Evolutionary conservation across 35 echinoderm and acorn worm species (phyloP).

Genomic region (Ptychodera flava): DNA sequence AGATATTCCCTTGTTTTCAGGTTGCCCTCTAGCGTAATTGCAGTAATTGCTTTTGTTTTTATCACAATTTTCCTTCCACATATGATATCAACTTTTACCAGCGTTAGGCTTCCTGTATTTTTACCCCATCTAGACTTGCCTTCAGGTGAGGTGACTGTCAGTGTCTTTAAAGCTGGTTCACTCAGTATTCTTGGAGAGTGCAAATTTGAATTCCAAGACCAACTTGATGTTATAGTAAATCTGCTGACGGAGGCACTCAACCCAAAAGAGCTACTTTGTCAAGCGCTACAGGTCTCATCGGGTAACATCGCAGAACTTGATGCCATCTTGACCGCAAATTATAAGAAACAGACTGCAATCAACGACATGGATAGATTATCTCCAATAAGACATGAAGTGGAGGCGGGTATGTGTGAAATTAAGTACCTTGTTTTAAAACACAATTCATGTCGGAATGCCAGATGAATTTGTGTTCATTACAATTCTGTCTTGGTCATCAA

Average conservation of each 20-base stretch:
- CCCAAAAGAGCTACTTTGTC: neutral
- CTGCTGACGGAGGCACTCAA: neutral
- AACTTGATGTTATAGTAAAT: neutral
- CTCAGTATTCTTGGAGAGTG: neutral
- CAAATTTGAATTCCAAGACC: neutral
- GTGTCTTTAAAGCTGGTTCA: neutral
- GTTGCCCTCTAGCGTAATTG: too few species aligned
- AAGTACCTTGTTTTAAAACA: too few species aligned
- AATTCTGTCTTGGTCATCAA: too few species aligned
- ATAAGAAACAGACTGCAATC: neutral
- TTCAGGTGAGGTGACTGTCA: neutral
- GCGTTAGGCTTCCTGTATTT: too few species aligned
- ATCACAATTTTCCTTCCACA: too few species aligned
- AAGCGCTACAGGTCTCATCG: neutral
- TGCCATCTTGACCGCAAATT: neutral
- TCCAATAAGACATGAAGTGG: neutral
- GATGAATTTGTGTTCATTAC: too few species aligned
- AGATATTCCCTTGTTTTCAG: too few species aligned
- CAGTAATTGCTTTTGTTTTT: too few species aligned
- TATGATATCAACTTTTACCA: too few species aligned
- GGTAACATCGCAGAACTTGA: neutral
- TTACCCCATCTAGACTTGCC: neutral
- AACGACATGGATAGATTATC: neutral
- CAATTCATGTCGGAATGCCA: too few species aligned
- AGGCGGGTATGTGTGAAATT: neutral